Evolutionary conservation across 2,113 vertebrate species (phyloP).

Genomic region (Callorhinus ursinus): DNA sequence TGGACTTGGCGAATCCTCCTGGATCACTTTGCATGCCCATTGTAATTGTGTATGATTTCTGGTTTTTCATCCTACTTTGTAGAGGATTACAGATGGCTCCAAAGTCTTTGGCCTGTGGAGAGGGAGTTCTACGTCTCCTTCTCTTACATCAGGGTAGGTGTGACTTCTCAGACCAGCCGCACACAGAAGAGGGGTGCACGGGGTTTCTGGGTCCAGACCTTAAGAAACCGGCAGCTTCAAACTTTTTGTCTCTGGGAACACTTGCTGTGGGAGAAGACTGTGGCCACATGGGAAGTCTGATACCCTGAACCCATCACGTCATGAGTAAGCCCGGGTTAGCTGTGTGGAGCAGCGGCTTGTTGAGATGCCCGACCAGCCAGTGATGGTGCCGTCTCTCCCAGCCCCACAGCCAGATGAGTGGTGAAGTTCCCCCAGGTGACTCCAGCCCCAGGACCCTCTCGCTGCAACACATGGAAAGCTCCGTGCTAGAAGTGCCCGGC

Average conservation of each 20-base stretch:
- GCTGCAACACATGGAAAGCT: background rate
- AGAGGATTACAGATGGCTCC: background rate
- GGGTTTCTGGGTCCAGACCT: background rate
- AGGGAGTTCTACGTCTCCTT: background rate
- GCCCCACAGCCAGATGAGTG: background rate
- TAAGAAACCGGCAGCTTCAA: background rate
- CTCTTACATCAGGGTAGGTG: background rate
- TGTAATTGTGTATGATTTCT: background rate
- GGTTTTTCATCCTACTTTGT: background rate
- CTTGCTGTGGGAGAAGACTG: background rate
- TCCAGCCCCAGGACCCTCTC: background rate
- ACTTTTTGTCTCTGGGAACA: background rate
- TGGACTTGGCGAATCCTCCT: background rate
- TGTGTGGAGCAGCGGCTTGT: accelerated
- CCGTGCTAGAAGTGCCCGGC: background rate
- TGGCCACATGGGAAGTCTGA: background rate
- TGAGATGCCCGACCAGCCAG: background rate
- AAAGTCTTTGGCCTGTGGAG: background rate
- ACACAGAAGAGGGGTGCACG: accelerated
- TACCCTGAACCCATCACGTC: background rate
- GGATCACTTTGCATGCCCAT: background rate
- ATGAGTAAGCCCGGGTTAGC: background rate
- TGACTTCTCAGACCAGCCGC: background rate
- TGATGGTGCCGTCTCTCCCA: accelerated
- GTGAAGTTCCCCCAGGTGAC: background rate